Base-by-base conservation (phyloP, 2,797 vertebrate species). In the Danionella dracula region DNA sequence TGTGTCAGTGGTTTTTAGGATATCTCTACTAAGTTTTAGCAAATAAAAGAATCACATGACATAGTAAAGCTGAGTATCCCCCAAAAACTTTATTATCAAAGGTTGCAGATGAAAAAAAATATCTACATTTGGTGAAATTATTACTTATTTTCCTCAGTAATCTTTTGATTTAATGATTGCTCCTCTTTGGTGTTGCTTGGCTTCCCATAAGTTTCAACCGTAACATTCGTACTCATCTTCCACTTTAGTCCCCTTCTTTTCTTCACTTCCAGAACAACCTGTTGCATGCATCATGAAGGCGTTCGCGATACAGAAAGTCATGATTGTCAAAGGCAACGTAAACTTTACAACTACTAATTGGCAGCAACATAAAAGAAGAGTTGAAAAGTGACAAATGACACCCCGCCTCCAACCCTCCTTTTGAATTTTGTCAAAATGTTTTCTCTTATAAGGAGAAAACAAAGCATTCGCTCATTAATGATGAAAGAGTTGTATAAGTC, bases 391-490 rank as follows among this genome's bases (percentile, higher is more conserved):
- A 73, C 53, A 74, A 70, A 78, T 82, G 77, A 79, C 75, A 76
- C 53, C 70, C 54, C 70, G 71, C 71, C 66, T 40, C 58, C 38
- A 54, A 61, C 62, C 56, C 59, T 60, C 59, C 65, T 74, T 78
- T 67, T 73, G 62, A 78, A 82, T 77, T 76, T 77, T 75, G 56
- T 82, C 64, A 75, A 76, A 80, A 72, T 81, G 58, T 81, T 84
- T 84, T 82, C 78, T 78, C 79, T 81, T 79, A 79, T 75, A 80
- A 71, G 63, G 31, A 62, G 74, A 82, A 88, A 85, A 86, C 83
- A 88, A 85, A 85, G 84, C 82, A 79, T 82, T 83, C 76, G 78
- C 84, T 88, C 75, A 70, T 86, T 88, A 89, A 85, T 82, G 84
- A 87, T 85, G 82, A 88, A 88, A 84, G 81, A 79, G 70, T 78